Base-by-base conservation (phyloP, 2,113 vertebrate species). In the Cyprinodon tularosa region DNA sequence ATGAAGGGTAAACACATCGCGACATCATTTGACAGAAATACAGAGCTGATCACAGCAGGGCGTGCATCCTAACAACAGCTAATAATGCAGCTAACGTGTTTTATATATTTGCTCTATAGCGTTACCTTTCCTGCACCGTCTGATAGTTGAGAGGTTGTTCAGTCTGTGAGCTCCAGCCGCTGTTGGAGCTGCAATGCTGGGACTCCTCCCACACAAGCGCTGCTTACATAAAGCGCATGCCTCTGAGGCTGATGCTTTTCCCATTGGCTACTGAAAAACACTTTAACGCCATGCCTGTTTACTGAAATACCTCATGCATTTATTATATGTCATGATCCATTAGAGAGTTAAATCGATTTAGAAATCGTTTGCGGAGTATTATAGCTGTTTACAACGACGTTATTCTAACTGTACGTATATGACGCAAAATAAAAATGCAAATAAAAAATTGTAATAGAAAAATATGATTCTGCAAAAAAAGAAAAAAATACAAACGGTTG, bases 181-280 rank as follows among this genome's bases (percentile, higher is more conserved):
- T 76, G 80, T 62, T 76, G 17, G 74, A 86, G 93, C 91, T 90
- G 93, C 93, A 90, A 90, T 88, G 86, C 20, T 82, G 90, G 79
- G 88, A 83, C 84, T 65, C 73, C 37, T 77, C 68, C 59, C 15
- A 74, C 38, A 73, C 74, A 68, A n/a, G 15, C 15, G 53, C 12
- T 1, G 12, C 40, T 63, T 2, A 86, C 91, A 84, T 4, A 50
- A 6, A 3, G 86, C 84, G 88, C 66, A 83, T 48, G 0, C 39
- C 29, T 14, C 22, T 4, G 57, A 69, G 8, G 0, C 9, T 0
- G 37, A 22, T 61, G 77, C 1, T 5, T 39, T 74, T 87, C 36
- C 88, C 72, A 90, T 93, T 93, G 90, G 90, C 81, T 69, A 11
- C 15, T 12, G 62, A 4, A 10, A n/a, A 14, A 5, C 2, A 17